Conservation (phyloP, 2,888 invertebrate species). For the Gandaritis pyraliata region DNA sequence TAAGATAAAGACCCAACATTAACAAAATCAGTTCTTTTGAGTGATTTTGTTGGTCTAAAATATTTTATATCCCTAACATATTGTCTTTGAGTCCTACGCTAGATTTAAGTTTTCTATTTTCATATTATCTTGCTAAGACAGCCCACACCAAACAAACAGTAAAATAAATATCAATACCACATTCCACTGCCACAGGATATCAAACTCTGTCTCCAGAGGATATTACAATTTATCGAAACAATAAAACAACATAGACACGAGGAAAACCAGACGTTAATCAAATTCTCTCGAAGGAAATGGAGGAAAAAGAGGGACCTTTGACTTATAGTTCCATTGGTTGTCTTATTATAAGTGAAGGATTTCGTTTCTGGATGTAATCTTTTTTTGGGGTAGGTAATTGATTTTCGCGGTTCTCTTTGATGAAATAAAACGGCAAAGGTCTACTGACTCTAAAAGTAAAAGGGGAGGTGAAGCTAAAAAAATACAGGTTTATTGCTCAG, state of each 20-base stretch:
- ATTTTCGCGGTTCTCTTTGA: constrained; percentile 2
- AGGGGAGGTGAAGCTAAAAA: too few species aligned
- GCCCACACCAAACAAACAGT: constrained; percentile 4
- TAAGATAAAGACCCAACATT: too few species aligned
- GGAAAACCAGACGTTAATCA: constrained; percentile 42
- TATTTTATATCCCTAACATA: too few species aligned
- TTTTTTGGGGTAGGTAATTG: constrained; percentile 8
- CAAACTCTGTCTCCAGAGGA: constrained; percentile 40
- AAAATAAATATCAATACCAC: constrained; percentile 41
- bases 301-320: constrained; percentile 31
- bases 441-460: too few species aligned
- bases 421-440: background rate
- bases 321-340: constrained; percentile 29
- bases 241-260: constrained; percentile 40
- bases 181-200: constrained; percentile 32
- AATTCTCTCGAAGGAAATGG: constrained; percentile 36
- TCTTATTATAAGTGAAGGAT: constrained; percentile 33
- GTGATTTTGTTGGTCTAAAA: too few species aligned
- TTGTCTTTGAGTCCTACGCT: too few species aligned
- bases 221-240: constrained; percentile 46
- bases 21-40: too few species aligned
- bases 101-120: background rate
- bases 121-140: background rate
- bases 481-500: too few species aligned
- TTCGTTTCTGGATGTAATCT: constrained; percentile 11